Percentiles rank a stretch among this genome's conserved stretches.
Evolutionary conservation across 1,140 invertebrate genomes (phyloP).

Genomic region (Drosophila busckii): DNA sequence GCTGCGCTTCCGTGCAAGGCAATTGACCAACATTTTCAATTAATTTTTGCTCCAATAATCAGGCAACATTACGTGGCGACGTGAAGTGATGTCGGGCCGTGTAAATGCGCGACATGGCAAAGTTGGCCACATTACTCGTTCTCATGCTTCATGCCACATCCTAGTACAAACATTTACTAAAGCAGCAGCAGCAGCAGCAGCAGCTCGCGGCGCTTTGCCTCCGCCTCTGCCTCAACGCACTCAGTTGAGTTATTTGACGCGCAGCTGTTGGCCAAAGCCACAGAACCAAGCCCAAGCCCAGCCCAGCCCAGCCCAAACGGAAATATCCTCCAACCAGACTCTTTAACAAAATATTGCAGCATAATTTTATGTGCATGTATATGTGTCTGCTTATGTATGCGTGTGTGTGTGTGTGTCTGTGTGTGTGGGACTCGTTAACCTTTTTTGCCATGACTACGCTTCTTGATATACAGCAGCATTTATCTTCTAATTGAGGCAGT

Average conservation of each 20-base stretch:
- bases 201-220: constrained; percentile 3
- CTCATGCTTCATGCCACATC: no score
- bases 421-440: constrained; percentile 48
- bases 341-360: constrained; percentile 53
- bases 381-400: neutral
- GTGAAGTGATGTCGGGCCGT: constrained; percentile 16
- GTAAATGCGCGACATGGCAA: constrained; percentile 27
- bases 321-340: constrained; percentile 11
- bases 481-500: constrained; percentile 59
- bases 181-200: neutral
- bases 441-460: constrained; percentile 35
- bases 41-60: constrained; percentile 78
- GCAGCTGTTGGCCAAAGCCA: constrained; percentile 63
- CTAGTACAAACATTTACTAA: constrained; percentile 35
- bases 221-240: constrained; percentile 42
- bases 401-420: constrained; percentile 6
- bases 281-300: no score
- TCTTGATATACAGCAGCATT: constrained; percentile 44
- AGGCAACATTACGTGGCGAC: constrained; percentile 47
- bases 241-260: constrained; percentile 70
- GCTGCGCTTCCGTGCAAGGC: constrained; percentile 40
- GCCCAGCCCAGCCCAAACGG: constrained; percentile 13
- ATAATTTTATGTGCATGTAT: constrained; percentile 44
- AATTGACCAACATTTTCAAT: constrained; percentile 78
- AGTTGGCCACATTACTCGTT: no score